Percentiles rank a stretch among this genome's conserved stretches.
Evolutionary conservation across 2,113 vertebrate genomes (phyloP).

Genomic region (Cephalopterus ornatus): DNA sequence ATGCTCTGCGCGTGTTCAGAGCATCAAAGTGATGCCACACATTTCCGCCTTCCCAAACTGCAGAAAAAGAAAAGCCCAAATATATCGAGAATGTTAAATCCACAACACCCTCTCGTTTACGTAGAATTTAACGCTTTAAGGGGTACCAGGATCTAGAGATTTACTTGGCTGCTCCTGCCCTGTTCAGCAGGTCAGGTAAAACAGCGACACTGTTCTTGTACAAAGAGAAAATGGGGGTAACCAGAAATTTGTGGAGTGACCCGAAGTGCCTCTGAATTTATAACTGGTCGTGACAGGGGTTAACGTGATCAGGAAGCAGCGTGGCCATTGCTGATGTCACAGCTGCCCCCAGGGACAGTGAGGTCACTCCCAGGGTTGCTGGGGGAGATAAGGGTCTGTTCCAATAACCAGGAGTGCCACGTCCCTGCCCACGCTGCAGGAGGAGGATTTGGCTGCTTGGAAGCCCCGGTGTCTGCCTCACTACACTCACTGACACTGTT

Average conservation of each 20-base stretch:
- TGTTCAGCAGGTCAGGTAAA: not conserved
- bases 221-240: rapidly evolving
- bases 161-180: not conserved
- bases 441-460: slow-evolving; percentile 58
- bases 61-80: not conserved
- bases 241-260: not conserved
- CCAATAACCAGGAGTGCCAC: slow-evolving; percentile 77
- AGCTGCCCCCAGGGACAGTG: slow-evolving; percentile 61
- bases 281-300: slow-evolving; percentile 56
- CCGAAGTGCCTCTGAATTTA: not conserved
- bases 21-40: not conserved
- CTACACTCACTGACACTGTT: not conserved
- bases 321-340: slow-evolving; percentile 73
- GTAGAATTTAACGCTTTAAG: not conserved
- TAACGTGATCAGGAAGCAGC: slow-evolving; percentile 69
- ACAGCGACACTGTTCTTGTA: not conserved
- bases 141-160: not conserved
- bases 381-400: slow-evolving; percentile 74
- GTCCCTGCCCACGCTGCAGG: slow-evolving; percentile 66
- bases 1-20: not conserved
- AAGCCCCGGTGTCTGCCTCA: slow-evolving; percentile 57
- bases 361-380: slow-evolving; percentile 75
- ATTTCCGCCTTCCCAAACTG: not conserved
- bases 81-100: not conserved
- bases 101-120: not conserved